These are phyloP conservation scores for Microcebus ravelobensis DNA, from an alignment of 2,113 vertebrate species.

Conservation along the genomic window DNA sequence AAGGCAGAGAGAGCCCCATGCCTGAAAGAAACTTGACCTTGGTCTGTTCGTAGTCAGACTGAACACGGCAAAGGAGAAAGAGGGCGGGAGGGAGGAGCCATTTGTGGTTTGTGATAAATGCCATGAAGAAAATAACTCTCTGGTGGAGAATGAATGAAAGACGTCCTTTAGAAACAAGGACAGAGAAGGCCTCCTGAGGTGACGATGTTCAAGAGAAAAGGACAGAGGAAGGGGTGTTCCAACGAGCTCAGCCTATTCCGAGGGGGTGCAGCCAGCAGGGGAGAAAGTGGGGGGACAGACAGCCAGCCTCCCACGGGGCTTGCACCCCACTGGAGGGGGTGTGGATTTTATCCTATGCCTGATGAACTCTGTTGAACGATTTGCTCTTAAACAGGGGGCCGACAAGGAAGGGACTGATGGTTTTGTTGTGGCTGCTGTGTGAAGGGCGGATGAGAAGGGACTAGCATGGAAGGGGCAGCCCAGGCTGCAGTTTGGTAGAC, in stretches of 20 bases:
- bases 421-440: background rate
- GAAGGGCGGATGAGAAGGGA: background rate
- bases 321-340: background rate
- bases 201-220: background rate
- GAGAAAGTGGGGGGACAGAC: no score
- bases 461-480: background rate
- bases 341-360: background rate
- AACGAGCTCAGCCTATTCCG: background rate
- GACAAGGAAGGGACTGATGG: fast-evolving
- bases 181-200: background rate
- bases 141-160: background rate
- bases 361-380: background rate
- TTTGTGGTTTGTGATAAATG: background rate
- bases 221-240: background rate
- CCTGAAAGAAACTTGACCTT: background rate
- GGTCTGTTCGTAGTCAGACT: background rate
- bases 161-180: background rate
- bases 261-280: background rate
- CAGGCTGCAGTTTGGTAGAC: background rate
- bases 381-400: background rate
- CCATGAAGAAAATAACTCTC: background rate
- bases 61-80: background rate
- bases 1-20: background rate
- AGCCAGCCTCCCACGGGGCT: background rate
- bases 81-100: background rate